A percentile compares a stretch with the other conserved stretches of the same genome.
phyloP scores from a whole-genome alignment of 2,797 vertebrate genomes.

The Danio albolineatus region DNA sequence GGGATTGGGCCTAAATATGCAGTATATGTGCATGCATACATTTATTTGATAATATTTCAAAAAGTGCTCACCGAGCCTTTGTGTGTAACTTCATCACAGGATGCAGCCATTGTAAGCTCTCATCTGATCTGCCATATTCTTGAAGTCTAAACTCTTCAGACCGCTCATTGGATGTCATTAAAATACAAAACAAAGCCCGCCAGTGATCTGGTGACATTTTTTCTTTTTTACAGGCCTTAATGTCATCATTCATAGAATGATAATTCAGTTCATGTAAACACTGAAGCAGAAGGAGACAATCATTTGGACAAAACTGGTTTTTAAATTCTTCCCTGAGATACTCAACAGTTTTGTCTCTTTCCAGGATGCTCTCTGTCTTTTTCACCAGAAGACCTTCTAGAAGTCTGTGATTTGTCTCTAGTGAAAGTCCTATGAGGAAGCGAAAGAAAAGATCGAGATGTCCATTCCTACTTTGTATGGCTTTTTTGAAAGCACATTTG shows the following conservation, averaged over 20 bases:
- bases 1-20: too few species aligned
- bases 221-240: not conserved
- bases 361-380: not conserved
- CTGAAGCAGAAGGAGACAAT: not conserved
- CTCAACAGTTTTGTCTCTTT: not conserved
- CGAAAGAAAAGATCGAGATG: conserved; percentile 46
- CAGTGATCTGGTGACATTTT: not conserved
- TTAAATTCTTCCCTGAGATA: not conserved
- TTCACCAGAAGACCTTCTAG: not conserved
- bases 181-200: not conserved
- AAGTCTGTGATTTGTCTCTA: conserved; percentile 34
- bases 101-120: not conserved
- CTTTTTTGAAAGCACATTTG: conserved; percentile 32
- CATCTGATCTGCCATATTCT: not conserved
- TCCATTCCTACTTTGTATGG: not conserved
- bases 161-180: conserved; percentile 2
- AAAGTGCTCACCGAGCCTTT: too few species aligned
- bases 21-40: too few species aligned
- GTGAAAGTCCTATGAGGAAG: conserved; percentile 45
- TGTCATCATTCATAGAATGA: conserved; percentile 10
- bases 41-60: too few species aligned
- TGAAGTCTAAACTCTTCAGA: not conserved
- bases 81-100: not conserved
- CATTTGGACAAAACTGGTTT: accelerated
- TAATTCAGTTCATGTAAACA: conserved; percentile 47